phyloP scores from a whole-genome alignment of 1,140 invertebrate species.

The Eriocheir sinensis region DNA sequence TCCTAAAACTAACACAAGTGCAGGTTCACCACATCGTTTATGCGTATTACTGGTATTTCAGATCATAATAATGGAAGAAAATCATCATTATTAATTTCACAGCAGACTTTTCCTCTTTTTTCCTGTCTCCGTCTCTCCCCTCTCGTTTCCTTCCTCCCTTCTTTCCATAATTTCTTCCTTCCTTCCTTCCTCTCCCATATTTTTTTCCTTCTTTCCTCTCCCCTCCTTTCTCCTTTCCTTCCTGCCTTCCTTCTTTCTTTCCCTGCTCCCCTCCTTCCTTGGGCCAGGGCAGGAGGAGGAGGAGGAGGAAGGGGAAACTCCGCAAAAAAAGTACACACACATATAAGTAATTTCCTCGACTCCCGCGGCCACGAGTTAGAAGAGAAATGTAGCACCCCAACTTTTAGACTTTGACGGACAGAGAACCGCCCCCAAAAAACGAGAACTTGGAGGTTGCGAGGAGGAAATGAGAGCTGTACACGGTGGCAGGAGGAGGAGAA shows the following conservation, averaged over 20 bases:
- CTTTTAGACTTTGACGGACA: neutral
- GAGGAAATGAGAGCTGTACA: slow-evolving; percentile 14
- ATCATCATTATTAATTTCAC: neutral
- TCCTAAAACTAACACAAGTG: no score
- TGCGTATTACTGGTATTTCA: neutral
- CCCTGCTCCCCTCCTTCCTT: neutral
- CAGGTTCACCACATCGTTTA: no score
- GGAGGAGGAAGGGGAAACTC: no score
- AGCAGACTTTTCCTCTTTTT: neutral
- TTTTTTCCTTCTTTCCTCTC: neutral
- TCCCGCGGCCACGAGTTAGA: neutral
- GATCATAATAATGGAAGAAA: neutral
- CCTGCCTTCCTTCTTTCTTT: neutral
- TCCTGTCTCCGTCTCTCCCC: neutral
- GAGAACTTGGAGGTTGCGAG: neutral
- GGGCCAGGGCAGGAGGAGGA: no score
- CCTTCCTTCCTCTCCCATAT: neutral
- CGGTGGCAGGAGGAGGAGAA: no score
- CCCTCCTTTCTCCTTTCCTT: neutral
- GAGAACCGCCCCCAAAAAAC: neutral
- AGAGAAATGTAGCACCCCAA: neutral
- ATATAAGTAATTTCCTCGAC: neutral
- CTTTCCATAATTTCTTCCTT: slow-evolving; percentile 1
- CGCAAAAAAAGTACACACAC: neutral
- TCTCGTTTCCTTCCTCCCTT: neutral